phyloP scores from a whole-genome alignment of 2,797 vertebrate genomes.

The Pitangus sulphuratus region DNA sequence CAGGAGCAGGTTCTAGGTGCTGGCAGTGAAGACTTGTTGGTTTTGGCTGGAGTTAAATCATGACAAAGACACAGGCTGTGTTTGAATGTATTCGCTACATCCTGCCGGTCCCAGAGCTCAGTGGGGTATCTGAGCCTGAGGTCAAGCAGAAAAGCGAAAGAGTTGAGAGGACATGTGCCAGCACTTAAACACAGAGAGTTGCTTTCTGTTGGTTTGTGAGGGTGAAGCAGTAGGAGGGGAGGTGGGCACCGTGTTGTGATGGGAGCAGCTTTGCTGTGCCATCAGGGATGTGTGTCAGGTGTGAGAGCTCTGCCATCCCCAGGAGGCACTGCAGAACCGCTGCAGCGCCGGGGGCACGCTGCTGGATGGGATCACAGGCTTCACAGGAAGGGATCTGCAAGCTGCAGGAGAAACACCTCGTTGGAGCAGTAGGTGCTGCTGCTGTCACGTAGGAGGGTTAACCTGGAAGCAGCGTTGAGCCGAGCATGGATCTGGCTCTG shows the following conservation, averaged over 20 bases:
- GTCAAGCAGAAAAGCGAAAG: neutral
- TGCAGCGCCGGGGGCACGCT: rapidly evolving
- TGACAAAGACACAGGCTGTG: neutral
- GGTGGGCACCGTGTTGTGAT: neutral
- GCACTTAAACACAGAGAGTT: neutral
- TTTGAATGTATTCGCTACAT: neutral
- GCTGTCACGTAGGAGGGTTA: neutral
- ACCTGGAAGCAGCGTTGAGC: neutral
- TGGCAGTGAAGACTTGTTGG: neutral
- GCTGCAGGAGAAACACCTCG: neutral
- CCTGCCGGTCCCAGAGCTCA: neutral
- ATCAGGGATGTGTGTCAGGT: neutral
- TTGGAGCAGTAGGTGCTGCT: neutral
- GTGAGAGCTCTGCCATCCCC: neutral
- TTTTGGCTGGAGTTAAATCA: neutral
- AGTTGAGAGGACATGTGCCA: neutral
- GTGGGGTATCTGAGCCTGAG: neutral
- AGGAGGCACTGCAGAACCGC: neutral
- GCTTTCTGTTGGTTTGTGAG: neutral
- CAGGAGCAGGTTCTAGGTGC: neutral
- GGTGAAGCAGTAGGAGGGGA: neutral
- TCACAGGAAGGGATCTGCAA: neutral
- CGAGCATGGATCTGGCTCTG: rapidly evolving
- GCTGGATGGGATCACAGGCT: rapidly evolving
- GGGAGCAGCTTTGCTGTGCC: neutral